Evolutionary conservation across 2,113 vertebrate genomes (phyloP).

Genomic region (Carollia perspicillata): DNA sequence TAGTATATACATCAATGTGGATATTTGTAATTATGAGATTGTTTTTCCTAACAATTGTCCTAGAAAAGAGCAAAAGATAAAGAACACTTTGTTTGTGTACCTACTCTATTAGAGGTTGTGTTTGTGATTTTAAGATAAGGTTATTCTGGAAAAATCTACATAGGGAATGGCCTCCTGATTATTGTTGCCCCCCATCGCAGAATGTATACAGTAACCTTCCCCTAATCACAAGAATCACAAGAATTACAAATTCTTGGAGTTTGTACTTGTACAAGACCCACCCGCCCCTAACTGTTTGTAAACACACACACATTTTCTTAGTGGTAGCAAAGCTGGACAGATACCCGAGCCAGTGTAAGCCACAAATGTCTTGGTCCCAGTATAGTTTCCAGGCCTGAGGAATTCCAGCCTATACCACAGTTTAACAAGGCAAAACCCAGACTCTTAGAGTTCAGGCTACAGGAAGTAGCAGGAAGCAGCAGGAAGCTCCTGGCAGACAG

Average conservation of each 20-base stretch:
- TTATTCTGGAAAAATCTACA: neutral
- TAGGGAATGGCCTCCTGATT: neutral
- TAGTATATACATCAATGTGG: neutral
- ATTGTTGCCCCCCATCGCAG: neutral
- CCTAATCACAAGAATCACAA: too few species aligned
- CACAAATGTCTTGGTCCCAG: conserved; percentile 61
- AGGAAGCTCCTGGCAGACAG: conserved; percentile 58
- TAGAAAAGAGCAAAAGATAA: neutral
- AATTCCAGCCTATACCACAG: conserved; percentile 69
- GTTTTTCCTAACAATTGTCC: neutral
- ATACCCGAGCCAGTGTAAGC: conserved; percentile 51
- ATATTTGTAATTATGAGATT: neutral
- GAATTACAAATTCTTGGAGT: too few species aligned
- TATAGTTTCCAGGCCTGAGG: conserved; percentile 36
- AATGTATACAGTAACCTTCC: neutral
- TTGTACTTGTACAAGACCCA: neutral
- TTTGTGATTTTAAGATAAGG: neutral
- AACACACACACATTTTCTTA: conserved; percentile 8
- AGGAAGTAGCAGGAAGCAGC: conserved; percentile 61
- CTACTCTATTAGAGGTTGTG: neutral
- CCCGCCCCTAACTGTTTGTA: neutral
- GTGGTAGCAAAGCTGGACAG: conserved; percentile 25
- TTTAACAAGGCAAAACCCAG: conserved; percentile 72
- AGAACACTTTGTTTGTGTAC: neutral
- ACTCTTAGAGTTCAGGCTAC: conserved; percentile 61